Evolutionary conservation across 2,113 vertebrate genomes (phyloP), one percentile per base, ranked within the genome.

Genomic region (Grammomys dolichurus): DNA sequence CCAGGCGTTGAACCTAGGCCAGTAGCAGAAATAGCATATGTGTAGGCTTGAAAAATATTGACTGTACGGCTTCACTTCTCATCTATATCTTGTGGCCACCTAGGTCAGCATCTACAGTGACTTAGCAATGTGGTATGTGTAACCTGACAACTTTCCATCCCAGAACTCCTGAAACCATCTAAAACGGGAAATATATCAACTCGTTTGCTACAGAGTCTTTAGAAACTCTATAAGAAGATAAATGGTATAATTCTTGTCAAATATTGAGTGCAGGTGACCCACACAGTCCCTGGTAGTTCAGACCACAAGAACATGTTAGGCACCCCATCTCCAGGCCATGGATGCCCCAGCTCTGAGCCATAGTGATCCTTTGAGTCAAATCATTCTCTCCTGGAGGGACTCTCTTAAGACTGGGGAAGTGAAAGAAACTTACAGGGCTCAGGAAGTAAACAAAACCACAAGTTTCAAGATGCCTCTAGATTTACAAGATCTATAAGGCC

Each of bases 161-260:
- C 8, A 89, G 63, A 92, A 84, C 60, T 82, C 86, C 73, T 92
- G 28, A 70, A 67, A 95, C 51, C 84, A 96, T 70, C 48, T 70
- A 60, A 92, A 16, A 40, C 10, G 54, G 60, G 13, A 92, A 95
- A 60, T 33, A 33, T 16, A 56, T 77, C 89, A 90, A 65, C 4
- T 65, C 14, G n/a, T 28, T 73, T 91, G 7, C n/a, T 24, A 93
- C 40, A 92, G n/a, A 28, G 43, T 63, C 67, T 67, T 86, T 56
- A 69, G 33, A 93, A 87, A 31, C 82, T 86, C 82, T 84, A 82
- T 51, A 56, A 81, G 48, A 60, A 51, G n/a, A 58, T n/a, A 48
- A 11, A 31, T 40, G 54, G 22, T 16, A 75, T 0, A 70, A 48
- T 8, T 36, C 7, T 80, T 10, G 51, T 17, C 12, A 43, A 76